Evolutionary conservation across 2,888 invertebrate species (phyloP).

Genomic region (Drosophila stalkeri): DNA sequence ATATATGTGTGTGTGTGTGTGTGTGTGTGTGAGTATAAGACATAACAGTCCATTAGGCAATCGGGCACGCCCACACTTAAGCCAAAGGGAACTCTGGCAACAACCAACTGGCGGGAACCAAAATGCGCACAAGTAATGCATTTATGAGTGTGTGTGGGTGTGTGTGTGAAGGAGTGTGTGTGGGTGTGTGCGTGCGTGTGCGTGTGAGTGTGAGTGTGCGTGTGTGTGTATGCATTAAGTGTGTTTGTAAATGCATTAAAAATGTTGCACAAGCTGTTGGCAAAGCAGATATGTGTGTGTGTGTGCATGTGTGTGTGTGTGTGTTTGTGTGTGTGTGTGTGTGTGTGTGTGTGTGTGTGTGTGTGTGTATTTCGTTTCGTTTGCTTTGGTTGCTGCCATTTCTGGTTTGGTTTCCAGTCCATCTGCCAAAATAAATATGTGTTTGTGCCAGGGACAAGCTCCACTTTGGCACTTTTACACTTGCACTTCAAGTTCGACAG

Average conservation of each 20-base stretch:
- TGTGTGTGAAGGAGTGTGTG: background rate
- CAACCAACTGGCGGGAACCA: constrained; percentile 26
- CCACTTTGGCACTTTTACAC: constrained; percentile 62
- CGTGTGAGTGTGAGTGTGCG: constrained; percentile 8
- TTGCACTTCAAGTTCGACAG: constrained; percentile 62
- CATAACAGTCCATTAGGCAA: constrained; percentile 64
- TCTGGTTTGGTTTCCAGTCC: constrained; percentile 72
- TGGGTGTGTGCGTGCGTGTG: constrained; percentile 4
- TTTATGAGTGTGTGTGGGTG: constrained; percentile 41
- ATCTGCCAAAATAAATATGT: constrained; percentile 81
- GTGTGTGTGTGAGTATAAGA: constrained; percentile 7
- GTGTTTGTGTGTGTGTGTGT: background rate
- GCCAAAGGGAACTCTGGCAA: constrained; percentile 3
- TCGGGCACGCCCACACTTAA: constrained; percentile 41
- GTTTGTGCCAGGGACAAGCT: constrained; percentile 60
- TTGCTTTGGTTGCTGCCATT: constrained; percentile 41
- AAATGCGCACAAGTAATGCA: constrained; percentile 54
- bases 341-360: background rate
- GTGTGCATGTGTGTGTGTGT: background rate
- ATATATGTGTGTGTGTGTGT: constrained; percentile 4
- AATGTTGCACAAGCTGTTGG: constrained; percentile 54
- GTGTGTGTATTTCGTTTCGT: constrained; percentile 12
- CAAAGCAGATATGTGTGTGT: constrained; percentile 20
- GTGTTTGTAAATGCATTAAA: constrained; percentile 62
- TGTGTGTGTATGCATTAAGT: constrained; percentile 4